Conservation (phyloP, 1,140 invertebrate species). For the Papilio polyxenes region DNA sequence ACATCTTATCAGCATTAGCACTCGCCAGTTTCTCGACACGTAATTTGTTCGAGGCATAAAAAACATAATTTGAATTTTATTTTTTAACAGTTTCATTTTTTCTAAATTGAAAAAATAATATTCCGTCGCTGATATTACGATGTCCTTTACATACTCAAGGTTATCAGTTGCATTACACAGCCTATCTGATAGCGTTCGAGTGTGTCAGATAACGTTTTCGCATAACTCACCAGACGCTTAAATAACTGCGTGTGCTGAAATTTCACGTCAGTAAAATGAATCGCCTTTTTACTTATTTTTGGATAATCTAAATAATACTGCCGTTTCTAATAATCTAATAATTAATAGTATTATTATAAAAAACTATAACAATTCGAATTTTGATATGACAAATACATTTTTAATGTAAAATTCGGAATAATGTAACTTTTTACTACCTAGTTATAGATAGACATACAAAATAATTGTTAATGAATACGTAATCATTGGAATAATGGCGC, state of each 20-base stretch:
- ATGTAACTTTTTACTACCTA: no score
- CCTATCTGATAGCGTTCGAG: slow-evolving; percentile 55
- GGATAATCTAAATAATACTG: not conserved
- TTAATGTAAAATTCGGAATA: no score
- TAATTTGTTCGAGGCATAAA: not conserved
- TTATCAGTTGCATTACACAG: slow-evolving; percentile 61
- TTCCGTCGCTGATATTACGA: slow-evolving; percentile 39
- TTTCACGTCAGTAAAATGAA: not conserved
- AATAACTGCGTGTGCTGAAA: slow-evolving; percentile 19
- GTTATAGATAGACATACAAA: no score
- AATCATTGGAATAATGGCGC: no score
- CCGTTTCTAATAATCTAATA: no score
- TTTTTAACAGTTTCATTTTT: not conserved
- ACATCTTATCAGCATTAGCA: slow-evolving; percentile 8
- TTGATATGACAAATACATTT: no score
- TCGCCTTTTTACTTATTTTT: not conserved
- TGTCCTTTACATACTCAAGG: slow-evolving; percentile 50
- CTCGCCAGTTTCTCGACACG: not conserved
- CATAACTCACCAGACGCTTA: slow-evolving; percentile 20
- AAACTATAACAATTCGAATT: no score
- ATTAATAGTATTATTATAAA: no score
- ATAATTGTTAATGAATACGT: no score
- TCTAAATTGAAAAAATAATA: slow-evolving; percentile 9
- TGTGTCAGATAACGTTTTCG: slow-evolving; percentile 39
- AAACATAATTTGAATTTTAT: slow-evolving; percentile 20